Percentiles rank a stretch among this genome's conserved stretches.
phyloP scores from a whole-genome alignment of 2,797 vertebrate species.

The Coregonus sp. region DNA sequence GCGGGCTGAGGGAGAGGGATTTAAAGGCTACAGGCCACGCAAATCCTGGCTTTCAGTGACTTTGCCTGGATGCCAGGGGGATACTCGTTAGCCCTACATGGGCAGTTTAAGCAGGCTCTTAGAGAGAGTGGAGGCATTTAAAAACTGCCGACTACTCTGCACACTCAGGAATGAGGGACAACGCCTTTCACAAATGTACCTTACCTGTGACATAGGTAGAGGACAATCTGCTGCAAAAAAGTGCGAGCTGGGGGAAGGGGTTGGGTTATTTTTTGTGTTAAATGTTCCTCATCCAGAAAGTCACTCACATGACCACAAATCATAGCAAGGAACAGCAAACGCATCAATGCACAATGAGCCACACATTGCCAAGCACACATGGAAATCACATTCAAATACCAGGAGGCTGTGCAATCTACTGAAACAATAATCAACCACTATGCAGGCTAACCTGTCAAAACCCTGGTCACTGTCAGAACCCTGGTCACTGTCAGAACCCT shows the following conservation, averaged over 20 bases:
- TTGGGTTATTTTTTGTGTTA: background rate
- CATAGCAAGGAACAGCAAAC: background rate
- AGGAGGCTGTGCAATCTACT: too few species aligned
- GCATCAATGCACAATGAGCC: background rate
- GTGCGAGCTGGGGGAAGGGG: background rate
- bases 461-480: background rate
- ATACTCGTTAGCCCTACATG: conserved; percentile 3
- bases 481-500: background rate
- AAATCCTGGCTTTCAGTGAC: conserved; percentile 49
- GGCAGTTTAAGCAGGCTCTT: background rate
- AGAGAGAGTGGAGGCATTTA: background rate
- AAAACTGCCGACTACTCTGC: background rate
- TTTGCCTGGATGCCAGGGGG: conserved; percentile 16
- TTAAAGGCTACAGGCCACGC: conserved; percentile 25
- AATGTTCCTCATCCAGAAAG: conserved; percentile 7
- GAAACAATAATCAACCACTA: too few species aligned
- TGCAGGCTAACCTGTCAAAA: background rate
- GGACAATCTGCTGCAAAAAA: background rate
- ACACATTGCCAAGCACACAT: background rate
- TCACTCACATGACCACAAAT: background rate
- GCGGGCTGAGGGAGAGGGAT: background rate
- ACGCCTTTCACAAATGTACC: background rate
- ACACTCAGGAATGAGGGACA: background rate
- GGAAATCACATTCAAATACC: background rate
- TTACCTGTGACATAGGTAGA: background rate